phyloP scores from a whole-genome alignment of 1,140 invertebrate genomes.

The Babylonia areolata region DNA sequence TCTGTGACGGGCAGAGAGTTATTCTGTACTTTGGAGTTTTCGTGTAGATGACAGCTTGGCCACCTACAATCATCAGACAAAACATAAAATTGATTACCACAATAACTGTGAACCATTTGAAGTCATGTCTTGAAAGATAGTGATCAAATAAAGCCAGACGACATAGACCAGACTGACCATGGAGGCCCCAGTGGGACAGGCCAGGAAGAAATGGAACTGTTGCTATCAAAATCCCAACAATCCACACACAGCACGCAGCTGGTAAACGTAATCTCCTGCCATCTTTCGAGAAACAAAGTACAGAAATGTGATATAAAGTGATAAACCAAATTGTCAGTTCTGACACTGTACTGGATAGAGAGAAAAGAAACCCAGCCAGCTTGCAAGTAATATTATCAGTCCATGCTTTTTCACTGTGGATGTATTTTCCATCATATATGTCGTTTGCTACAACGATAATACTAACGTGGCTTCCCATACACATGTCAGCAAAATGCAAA shows the following conservation, averaged over 20 bases:
- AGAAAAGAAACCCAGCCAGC: not conserved
- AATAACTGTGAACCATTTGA: not conserved
- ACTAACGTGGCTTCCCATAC: not conserved
- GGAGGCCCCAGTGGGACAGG: not conserved
- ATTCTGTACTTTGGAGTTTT: not conserved
- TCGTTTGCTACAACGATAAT: not conserved
- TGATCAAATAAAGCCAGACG: not conserved
- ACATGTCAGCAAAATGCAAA: not conserved
- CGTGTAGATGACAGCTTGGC: not conserved
- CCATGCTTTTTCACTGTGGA: not conserved
- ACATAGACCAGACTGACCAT: not conserved
- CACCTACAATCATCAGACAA: not conserved
- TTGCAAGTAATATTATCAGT: not conserved
- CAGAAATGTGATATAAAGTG: not conserved
- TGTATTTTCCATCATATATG: not conserved
- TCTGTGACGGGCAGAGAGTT: not conserved
- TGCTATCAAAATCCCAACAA: not conserved
- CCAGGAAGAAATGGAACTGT: not conserved
- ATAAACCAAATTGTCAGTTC: not conserved
- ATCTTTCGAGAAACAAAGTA: not conserved
- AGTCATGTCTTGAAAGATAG: not conserved
- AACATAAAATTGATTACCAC: not conserved
- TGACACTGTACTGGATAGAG: not conserved
- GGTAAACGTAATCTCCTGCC: not conserved
- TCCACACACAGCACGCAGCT: not conserved